Conservation (phyloP, 2,797 vertebrate genomes). For the Orestias chungarensis region DNA sequence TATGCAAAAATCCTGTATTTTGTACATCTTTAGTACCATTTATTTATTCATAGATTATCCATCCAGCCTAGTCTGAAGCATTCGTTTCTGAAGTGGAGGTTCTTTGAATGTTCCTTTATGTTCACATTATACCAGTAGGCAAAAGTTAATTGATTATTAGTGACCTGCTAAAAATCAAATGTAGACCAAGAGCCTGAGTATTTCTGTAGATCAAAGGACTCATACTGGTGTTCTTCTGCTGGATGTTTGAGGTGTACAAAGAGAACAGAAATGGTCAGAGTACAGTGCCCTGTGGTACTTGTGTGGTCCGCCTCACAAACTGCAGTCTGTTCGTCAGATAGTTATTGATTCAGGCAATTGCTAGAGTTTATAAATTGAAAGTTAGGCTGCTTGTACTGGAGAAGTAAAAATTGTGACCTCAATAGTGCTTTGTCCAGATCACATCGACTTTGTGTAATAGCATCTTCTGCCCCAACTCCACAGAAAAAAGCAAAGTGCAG, state of each 20-base stretch:
- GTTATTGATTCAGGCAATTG: not conserved
- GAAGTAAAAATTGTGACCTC: not conserved
- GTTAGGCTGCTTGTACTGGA: not conserved
- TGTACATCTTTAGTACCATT: not conserved
- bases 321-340: not conserved
- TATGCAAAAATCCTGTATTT: not conserved
- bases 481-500: not conserved
- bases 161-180: not conserved
- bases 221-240: no score
- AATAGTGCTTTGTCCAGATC: not conserved
- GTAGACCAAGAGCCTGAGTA: not conserved
- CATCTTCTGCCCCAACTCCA: not conserved
- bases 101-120: no score
- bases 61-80: not conserved
- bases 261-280: no score
- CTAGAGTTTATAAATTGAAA: not conserved
- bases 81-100: not conserved
- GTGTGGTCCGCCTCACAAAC: not conserved
- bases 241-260: not conserved
- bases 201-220: not conserved
- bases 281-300: not conserved
- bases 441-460: not conserved
- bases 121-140: not conserved
- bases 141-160: not conserved
- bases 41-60: slow-evolving; percentile 2